phyloP scores from a whole-genome alignment of 2,888 invertebrate species.

The Cryptocephalus moraei region DNA sequence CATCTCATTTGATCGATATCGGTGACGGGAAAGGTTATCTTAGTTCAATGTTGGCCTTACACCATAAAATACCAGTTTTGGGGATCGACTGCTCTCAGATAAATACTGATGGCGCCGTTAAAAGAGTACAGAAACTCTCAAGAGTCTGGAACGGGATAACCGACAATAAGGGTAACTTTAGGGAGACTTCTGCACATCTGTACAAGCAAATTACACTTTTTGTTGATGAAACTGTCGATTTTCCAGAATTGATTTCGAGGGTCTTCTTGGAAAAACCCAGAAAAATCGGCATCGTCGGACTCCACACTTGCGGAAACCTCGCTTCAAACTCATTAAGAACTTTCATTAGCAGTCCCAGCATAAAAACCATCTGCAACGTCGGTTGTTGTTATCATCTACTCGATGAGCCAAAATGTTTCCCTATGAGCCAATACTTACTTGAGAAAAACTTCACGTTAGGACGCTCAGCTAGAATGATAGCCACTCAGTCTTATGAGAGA shows the following conservation, averaged over 20 bases:
- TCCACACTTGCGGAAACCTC: constrained; percentile 85
- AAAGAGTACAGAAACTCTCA: constrained; percentile 40
- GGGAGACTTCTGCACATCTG: constrained; percentile 19
- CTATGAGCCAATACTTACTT: constrained; percentile 52
- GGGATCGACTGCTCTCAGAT: constrained; percentile 67
- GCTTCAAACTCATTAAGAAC: constrained; percentile 61
- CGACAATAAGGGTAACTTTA: constrained; percentile 14
- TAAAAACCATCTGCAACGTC: constrained; percentile 62
- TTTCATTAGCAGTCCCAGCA: constrained; percentile 46
- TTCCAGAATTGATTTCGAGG: constrained; percentile 41
- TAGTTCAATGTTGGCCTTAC: constrained; percentile 61
- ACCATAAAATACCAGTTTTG: constrained; percentile 61
- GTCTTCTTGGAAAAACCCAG: constrained; percentile 39
- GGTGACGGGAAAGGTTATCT: constrained; percentile 88
- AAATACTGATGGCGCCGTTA: constrained; percentile 59
- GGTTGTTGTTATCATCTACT: constrained; percentile 87
- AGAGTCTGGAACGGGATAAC: constrained; percentile 33
- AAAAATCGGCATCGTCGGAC: constrained; percentile 54
- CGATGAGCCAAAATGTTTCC: constrained; percentile 47
- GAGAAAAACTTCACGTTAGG: constrained; percentile 46
- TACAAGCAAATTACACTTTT: constrained; percentile 54
- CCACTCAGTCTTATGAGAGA: constrained; percentile 73
- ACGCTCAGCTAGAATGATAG: constrained; percentile 74
- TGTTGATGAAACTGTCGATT: constrained; percentile 49
- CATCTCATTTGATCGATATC: constrained; percentile 60